Conservation (phyloP, 2,888 invertebrate species). For the Palloptera scutellata region DNA sequence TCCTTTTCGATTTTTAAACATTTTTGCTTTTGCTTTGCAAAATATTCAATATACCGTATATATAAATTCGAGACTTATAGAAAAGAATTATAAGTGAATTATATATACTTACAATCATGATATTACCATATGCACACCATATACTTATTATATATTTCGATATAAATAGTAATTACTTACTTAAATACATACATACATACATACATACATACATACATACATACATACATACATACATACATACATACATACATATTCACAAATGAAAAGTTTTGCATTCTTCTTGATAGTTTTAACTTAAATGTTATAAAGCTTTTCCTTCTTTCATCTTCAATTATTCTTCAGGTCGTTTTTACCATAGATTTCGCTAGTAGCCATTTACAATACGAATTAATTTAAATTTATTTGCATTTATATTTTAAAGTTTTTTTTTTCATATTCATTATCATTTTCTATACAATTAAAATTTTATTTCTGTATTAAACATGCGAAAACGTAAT, state of each 20-base stretch:
- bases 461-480: slow-evolving; percentile 14
- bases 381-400: not conserved
- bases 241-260: not conserved
- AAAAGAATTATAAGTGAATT: no score
- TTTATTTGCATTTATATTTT: not conserved
- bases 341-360: not conserved
- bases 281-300: slow-evolving; percentile 8
- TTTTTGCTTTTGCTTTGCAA: no score
- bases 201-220: not conserved
- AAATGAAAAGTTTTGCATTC: not conserved
- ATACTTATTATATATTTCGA: no score
- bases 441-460: slow-evolving; percentile 12
- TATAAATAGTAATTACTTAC: no score
- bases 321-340: slow-evolving; percentile 13
- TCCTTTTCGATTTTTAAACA: no score
- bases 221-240: not conserved
- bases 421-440: slow-evolving; percentile 3
- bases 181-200: slow-evolving; percentile 8
- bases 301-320: not conserved
- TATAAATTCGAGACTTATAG: no score
- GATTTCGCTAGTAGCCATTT: no score
- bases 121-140: no score
- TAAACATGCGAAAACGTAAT: slow-evolving; percentile 13
- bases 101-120: no score
- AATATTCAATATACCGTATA: no score